Percentiles rank a stretch among this genome's conserved stretches.
These are phyloP conservation scores for Nannoperca australis DNA, from an alignment of 2,797 vertebrate species.

Conservation along the genomic window DNA sequence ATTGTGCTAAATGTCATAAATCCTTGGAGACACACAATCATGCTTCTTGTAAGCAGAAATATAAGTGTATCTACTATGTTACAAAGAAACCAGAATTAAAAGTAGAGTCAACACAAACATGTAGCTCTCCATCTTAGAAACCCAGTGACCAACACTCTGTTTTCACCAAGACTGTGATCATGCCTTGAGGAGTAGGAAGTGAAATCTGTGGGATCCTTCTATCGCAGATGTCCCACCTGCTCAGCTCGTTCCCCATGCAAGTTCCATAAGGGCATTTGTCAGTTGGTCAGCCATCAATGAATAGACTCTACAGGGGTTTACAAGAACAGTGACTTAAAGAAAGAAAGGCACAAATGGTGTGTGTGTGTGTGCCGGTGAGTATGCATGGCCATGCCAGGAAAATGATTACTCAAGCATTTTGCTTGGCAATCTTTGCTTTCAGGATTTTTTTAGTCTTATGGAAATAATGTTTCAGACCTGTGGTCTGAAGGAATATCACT, in stretches of 20 bases:
- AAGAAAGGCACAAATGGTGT: constrained; percentile 24
- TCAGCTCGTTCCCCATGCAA: constrained; percentile 46
- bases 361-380: constrained; percentile 20
- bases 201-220: constrained; percentile 53
- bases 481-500: constrained; percentile 10
- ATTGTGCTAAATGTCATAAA: not conserved
- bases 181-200: constrained; percentile 50
- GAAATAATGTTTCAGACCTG: constrained; percentile 22
- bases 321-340: constrained; percentile 42
- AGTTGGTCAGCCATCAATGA: constrained; percentile 67
- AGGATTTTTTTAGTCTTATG: constrained; percentile 10
- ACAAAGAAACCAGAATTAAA: constrained; percentile 8
- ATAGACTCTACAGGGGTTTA: constrained; percentile 50
- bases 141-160: constrained; percentile 20
- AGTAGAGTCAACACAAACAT: not conserved
- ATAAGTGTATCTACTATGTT: not conserved
- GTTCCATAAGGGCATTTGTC: constrained; percentile 60
- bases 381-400: constrained; percentile 35
- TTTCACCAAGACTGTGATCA: constrained; percentile 38
- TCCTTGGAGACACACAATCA: not conserved
- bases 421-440: constrained; percentile 29
- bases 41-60: not conserved
- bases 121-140: constrained; percentile 18
- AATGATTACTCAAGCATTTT: constrained; percentile 49
- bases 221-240: constrained; percentile 58